Conservation (phyloP, 2,113 vertebrate genomes). For the Vidua macroura region DNA sequence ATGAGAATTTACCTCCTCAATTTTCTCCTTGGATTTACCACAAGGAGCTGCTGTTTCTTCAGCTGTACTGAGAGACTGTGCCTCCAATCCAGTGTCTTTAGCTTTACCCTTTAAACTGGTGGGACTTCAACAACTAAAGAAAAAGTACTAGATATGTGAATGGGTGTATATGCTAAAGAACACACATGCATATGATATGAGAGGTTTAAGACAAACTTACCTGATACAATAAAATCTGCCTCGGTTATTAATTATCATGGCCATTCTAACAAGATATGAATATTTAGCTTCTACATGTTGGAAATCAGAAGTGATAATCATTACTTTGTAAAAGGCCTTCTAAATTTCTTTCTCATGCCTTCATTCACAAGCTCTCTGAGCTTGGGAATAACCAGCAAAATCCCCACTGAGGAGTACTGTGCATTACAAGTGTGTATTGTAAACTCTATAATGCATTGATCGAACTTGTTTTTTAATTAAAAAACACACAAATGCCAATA, state of each 20-base stretch:
- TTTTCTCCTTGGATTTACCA: neutral
- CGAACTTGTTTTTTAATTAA: neutral
- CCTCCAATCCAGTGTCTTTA: neutral
- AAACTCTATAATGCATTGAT: neutral
- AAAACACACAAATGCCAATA: accelerated
- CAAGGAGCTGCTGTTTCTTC: neutral
- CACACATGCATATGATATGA: accelerated
- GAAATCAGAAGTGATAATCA: neutral
- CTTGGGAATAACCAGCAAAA: neutral
- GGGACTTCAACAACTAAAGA: neutral
- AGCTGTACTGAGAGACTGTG: neutral
- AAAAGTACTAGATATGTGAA: neutral
- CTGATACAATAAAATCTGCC: neutral
- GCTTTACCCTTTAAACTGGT: neutral
- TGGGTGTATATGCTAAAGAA: neutral
- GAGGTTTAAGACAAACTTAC: neutral
- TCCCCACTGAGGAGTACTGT: neutral
- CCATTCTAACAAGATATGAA: neutral
- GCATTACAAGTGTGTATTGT: accelerated
- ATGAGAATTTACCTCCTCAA: neutral
- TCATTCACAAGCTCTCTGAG: neutral
- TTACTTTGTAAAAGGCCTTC: neutral
- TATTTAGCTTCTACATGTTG: neutral
- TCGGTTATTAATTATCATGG: neutral
- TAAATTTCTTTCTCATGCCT: neutral